Conservation (phyloP, 2,113 vertebrate species). For the Zapus hudsonius region DNA sequence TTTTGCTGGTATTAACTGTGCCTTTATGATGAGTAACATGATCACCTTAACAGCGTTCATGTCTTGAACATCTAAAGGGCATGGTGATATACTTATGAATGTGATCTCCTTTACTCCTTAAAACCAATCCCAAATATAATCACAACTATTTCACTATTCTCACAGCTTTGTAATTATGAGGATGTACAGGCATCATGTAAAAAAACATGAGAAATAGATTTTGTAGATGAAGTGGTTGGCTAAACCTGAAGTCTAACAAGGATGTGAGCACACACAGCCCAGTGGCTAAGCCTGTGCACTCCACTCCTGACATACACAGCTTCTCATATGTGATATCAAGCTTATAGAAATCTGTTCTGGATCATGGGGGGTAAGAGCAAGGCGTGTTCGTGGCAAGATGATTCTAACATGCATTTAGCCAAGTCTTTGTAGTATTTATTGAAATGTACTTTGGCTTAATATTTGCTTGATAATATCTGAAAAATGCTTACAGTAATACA, state of each 20-base stretch:
- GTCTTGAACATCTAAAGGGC: neutral
- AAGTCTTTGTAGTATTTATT: neutral
- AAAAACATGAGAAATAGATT: neutral
- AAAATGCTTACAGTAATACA: neutral
- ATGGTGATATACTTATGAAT: neutral
- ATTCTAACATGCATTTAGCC: neutral
- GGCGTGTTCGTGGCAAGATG: neutral
- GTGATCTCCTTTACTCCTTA: neutral
- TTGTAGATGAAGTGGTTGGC: neutral
- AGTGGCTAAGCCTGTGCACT: neutral
- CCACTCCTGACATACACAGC: neutral
- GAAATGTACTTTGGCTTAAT: constrained; percentile 7
- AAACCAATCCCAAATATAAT: neutral
- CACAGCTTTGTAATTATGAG: constrained; percentile 55
- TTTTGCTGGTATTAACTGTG: neutral
- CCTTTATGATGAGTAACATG: neutral
- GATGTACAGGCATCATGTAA: neutral
- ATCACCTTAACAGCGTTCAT: neutral
- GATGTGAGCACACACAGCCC: neutral
- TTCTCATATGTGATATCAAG: neutral
- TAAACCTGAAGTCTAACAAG: neutral
- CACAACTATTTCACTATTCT: neutral
- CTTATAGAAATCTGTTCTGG: neutral
- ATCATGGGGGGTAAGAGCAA: neutral
- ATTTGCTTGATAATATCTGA: neutral